phyloP scores from a whole-genome alignment of 2,113 vertebrate species.

The Pithys albifrons region DNA sequence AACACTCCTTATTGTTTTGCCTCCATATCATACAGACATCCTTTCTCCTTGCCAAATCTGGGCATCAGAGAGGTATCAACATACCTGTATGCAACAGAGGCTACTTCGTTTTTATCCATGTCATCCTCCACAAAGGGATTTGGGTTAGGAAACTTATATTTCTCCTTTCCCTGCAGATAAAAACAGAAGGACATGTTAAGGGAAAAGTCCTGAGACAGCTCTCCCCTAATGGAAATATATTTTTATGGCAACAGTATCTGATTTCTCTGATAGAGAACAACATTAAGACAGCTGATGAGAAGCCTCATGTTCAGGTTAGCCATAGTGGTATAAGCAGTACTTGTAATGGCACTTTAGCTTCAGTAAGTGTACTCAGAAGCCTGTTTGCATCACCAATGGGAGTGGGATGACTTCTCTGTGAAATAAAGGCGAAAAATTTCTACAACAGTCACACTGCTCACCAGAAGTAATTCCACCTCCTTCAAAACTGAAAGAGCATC shows the following conservation, averaged over 20 bases:
- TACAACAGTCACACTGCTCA: neutral
- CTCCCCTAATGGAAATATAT: neutral
- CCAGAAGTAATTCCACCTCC: neutral
- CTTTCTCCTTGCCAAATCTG: neutral
- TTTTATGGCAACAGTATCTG: neutral
- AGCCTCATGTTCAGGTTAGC: neutral
- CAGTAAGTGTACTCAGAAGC: neutral
- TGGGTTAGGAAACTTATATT: constrained; percentile 90
- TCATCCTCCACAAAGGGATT: constrained; percentile 98
- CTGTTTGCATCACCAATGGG: neutral
- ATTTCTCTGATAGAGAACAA: neutral
- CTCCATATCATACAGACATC: fast-evolving
- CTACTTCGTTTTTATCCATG: constrained; percentile 95
- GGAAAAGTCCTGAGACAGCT: neutral
- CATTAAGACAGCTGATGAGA: neutral
- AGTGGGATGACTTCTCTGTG: neutral
- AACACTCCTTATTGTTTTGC: neutral
- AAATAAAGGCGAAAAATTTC: neutral
- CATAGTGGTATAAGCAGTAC: neutral
- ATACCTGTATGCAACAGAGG: constrained; percentile 95
- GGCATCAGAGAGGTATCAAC: neutral
- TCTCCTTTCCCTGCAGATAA: constrained; percentile 84
- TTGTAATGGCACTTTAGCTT: neutral
- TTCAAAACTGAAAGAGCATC: neutral
- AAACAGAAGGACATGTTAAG: neutral